A percentile compares a stretch with the other conserved stretches of the same genome.
phyloP scores from a whole-genome alignment of 2,797 vertebrate species.

The Neosilurus mollespiculum region DNA sequence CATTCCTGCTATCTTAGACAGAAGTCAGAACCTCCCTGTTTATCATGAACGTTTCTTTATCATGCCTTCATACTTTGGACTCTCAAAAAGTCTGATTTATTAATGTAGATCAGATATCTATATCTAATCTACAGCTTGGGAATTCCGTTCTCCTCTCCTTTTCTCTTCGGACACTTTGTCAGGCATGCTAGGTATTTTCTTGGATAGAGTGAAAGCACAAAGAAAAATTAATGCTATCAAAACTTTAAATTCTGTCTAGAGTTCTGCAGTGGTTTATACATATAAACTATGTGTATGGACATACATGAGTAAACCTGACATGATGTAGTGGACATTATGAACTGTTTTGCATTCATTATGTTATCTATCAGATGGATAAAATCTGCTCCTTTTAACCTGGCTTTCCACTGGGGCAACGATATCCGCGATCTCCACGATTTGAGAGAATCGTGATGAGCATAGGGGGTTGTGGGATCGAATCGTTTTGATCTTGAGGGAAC shows the following conservation, averaged over 20 bases:
- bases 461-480: too few relatives aligned
- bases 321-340: not conserved
- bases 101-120: constrained; percentile 4
- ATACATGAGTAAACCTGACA: not conserved
- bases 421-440: too few relatives aligned
- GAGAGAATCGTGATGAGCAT: too few relatives aligned
- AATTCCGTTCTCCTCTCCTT: not conserved
- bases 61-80: constrained; percentile 36
- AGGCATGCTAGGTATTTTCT: not conserved
- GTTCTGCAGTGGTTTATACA: not conserved
- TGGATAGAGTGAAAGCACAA: not conserved
- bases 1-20: constrained; percentile 12
- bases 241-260: too few relatives aligned
- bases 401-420: too few relatives aligned
- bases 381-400: too few relatives aligned
- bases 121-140: not conserved
- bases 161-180: not conserved
- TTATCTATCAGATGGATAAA: too few relatives aligned
- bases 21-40: constrained; percentile 30
- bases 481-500: too few relatives aligned
- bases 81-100: constrained; percentile 3
- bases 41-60: constrained; percentile 53
- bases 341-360: not conserved
- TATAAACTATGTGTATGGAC: not conserved
- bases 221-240: not conserved